Conservation (phyloP, 2,797 vertebrate species). For the Pseudomugil gertrudae region DNA sequence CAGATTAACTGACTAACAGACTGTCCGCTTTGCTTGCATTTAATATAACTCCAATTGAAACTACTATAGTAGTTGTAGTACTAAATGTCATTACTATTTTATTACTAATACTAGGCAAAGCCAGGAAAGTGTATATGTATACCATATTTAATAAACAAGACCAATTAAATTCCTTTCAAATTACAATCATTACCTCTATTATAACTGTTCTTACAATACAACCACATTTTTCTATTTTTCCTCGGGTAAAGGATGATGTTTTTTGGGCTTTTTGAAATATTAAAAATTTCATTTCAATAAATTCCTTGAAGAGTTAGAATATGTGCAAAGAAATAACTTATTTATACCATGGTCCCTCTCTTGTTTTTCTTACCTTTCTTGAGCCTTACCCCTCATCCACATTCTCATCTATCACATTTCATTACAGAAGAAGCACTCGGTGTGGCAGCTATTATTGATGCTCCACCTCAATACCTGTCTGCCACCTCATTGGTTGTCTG, state of each 20-base stretch:
- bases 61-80: not conserved
- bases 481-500: not conserved
- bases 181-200: not conserved
- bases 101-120: no score
- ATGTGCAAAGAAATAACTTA: not conserved
- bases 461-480: not conserved
- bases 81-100: not conserved
- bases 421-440: not conserved
- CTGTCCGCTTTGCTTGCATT: conserved; percentile 11
- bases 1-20: conserved; percentile 53
- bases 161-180: no score
- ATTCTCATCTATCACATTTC: not conserved
- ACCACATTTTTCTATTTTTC: not conserved
- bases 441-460: not conserved
- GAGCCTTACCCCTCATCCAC: not conserved
- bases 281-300: not conserved
- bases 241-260: not conserved
- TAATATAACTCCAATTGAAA: conserved; percentile 3
- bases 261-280: not conserved
- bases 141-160: no score
- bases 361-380: not conserved
- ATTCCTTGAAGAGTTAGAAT: not conserved
- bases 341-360: not conserved
- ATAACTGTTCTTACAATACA: not conserved
- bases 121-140: no score